These are phyloP conservation scores for Paralichthys olivaceus DNA, from an alignment of 2,113 vertebrate genomes.

Conservation along the genomic window DNA sequence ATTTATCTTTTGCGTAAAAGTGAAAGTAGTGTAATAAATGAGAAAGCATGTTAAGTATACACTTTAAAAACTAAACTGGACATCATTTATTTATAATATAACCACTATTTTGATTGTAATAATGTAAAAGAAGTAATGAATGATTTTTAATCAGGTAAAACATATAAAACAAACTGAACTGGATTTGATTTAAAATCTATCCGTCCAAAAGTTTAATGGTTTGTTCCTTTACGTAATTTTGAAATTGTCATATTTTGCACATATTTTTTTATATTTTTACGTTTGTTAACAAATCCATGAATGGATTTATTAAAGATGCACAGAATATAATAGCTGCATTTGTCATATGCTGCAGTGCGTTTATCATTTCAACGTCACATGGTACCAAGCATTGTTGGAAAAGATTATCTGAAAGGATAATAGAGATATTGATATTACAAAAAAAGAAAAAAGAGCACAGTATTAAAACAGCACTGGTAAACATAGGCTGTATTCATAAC, in stretches of 20 bases:
- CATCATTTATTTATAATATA: not conserved
- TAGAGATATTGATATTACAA: conserved; percentile 51
- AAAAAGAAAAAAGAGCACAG: conserved; percentile 36
- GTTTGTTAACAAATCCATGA: not conserved
- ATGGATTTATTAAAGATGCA: not conserved
- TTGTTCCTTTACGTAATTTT: not conserved
- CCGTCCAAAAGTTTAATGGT: not conserved
- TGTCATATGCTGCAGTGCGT: not conserved
- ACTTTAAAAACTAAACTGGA: not conserved
- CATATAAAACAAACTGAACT: not conserved
- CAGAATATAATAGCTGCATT: not conserved
- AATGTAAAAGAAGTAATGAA: not conserved
- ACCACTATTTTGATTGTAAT: not conserved
- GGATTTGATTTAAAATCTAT: not conserved
- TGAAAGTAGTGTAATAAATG: conserved; percentile 5
- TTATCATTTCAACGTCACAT: conserved; percentile 32
- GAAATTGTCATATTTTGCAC: conserved; percentile 2
- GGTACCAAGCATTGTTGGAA: conserved; percentile 6
- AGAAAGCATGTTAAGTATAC: not conserved
- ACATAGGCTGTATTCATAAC: conserved; percentile 69
- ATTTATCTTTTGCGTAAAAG: conserved; percentile 22
- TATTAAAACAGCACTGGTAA: conserved; percentile 46
- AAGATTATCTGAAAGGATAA: conserved; percentile 49
- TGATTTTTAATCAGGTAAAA: not conserved
- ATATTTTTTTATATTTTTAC: conserved; percentile 1